Evolutionary conservation across 2,797 vertebrate genomes (phyloP).

Genomic region (Pseudomugil tenellus): DNA sequence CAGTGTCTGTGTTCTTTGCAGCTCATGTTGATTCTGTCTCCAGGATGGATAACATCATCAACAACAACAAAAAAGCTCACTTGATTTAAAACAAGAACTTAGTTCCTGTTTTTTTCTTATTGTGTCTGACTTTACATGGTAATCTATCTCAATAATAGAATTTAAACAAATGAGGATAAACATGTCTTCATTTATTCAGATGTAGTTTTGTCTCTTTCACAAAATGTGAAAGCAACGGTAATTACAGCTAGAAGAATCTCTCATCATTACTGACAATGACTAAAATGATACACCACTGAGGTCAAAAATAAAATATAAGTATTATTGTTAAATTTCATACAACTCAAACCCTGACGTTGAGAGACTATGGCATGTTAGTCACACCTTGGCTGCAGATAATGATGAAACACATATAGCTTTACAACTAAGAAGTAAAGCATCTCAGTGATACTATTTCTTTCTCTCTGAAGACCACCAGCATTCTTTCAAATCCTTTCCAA

Average conservation of each 20-base stretch:
- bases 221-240: neutral
- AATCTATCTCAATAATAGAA: neutral
- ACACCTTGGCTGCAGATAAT: neutral
- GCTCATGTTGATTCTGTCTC: slow-evolving; percentile 29
- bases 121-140: neutral
- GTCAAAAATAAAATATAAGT: neutral
- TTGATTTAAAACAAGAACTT: too few relatives aligned
- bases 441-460: neutral
- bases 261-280: neutral
- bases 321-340: neutral
- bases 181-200: neutral
- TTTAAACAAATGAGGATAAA: slow-evolving; percentile 1
- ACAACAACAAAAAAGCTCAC: too few relatives aligned
- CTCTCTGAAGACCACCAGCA: neutral
- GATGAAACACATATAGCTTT: neutral
- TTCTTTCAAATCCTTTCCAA: neutral
- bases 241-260: neutral
- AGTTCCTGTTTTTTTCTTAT: neutral
- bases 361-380: neutral
- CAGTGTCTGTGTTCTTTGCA: slow-evolving; percentile 27
- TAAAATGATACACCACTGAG: neutral
- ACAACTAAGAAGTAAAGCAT: neutral
- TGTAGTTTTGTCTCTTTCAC: neutral
- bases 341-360: neutral
- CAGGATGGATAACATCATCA: slow-evolving; percentile 5